Percentiles rank a stretch among this genome's conserved stretches.
Conservation (phyloP, 2,113 vertebrate species). For the Lepisosteus osseus region DNA sequence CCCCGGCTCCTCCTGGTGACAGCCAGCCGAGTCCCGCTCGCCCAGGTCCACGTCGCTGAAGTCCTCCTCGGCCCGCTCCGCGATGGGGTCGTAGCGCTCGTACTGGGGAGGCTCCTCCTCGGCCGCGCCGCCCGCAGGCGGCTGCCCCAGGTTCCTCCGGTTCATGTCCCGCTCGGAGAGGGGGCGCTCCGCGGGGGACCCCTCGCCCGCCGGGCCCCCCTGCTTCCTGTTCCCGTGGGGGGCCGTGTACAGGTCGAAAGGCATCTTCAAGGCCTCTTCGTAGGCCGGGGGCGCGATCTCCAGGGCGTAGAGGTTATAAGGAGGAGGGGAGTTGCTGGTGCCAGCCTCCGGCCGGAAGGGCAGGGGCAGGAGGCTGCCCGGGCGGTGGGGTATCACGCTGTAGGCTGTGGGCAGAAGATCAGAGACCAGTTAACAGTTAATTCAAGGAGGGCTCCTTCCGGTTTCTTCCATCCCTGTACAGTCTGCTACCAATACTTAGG, state of each 20-base stretch:
- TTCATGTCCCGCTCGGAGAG: not conserved
- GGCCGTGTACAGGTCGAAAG: not conserved
- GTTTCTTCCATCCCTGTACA: too few species aligned
- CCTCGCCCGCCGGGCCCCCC: too few species aligned
- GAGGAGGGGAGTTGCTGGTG: constrained; percentile 5
- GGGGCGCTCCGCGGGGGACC: not conserved
- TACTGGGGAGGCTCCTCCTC: constrained; percentile 23
- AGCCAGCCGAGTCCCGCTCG: not conserved
- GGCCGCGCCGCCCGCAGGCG: not conserved
- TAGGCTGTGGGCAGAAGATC: constrained; percentile 5
- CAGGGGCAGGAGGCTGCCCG: not conserved
- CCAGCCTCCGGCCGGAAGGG: not conserved
- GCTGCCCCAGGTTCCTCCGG: not conserved
- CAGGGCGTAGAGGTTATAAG: constrained; percentile 21
- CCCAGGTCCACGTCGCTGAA: constrained; percentile 13
- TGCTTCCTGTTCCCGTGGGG: not conserved
- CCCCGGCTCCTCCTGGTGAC: not conserved
- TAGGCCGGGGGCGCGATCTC: constrained; percentile 17
- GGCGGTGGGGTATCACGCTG: not conserved
- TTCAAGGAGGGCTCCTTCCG: too few species aligned
- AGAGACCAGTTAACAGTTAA: too few species aligned
- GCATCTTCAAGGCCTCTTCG: constrained; percentile 20
- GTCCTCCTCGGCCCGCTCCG: not conserved
- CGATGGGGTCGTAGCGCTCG: constrained; percentile 6
- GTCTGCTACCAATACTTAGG: too few species aligned